These are phyloP conservation scores for Pecten maximus DNA, from an alignment of 2,888 invertebrate genomes.

Conservation along the genomic window DNA sequence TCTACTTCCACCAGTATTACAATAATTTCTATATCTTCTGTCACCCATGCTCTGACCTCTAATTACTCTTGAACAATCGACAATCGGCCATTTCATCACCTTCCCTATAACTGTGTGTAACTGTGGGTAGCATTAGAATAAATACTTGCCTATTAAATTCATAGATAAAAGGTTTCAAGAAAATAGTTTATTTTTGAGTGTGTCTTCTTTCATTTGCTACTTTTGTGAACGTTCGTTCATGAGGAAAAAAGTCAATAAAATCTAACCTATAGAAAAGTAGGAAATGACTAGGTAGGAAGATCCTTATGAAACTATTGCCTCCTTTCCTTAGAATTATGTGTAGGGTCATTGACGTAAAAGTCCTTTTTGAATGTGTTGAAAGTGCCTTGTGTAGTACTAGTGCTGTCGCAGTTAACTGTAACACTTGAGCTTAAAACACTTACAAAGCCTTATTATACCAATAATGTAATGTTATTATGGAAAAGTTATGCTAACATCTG, in stretches of 20 bases:
- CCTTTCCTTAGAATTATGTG: not conserved
- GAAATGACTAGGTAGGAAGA: not conserved
- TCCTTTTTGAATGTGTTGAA: not conserved
- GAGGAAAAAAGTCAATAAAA: not conserved
- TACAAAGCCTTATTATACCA: slow-evolving; percentile 12
- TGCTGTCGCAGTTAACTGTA: not conserved
- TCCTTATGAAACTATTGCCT: not conserved
- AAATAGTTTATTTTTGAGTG: not conserved
- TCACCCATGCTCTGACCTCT: not conserved
- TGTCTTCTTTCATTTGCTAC: not conserved
- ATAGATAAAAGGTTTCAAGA: not conserved
- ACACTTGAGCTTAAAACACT: slow-evolving; percentile 14
- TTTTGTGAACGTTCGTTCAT: not conserved
- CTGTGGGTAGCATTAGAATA: not conserved
- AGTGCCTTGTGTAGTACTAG: not conserved
- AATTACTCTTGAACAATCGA: slow-evolving; percentile 2
- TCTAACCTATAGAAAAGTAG: not conserved
- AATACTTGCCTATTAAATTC: not conserved
- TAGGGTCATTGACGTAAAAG: slow-evolving; percentile 13
- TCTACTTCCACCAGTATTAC: not conserved
- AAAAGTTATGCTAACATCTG: not conserved
- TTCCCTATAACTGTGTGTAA: not conserved
- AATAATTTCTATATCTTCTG: not conserved
- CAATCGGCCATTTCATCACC: slow-evolving; percentile 26
- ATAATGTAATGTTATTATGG: slow-evolving; percentile 14